Percentiles rank a stretch among this genome's conserved stretches.
phyloP scores from a whole-genome alignment of 1,140 invertebrate genomes.

The Drosophila nigrodunni region DNA sequence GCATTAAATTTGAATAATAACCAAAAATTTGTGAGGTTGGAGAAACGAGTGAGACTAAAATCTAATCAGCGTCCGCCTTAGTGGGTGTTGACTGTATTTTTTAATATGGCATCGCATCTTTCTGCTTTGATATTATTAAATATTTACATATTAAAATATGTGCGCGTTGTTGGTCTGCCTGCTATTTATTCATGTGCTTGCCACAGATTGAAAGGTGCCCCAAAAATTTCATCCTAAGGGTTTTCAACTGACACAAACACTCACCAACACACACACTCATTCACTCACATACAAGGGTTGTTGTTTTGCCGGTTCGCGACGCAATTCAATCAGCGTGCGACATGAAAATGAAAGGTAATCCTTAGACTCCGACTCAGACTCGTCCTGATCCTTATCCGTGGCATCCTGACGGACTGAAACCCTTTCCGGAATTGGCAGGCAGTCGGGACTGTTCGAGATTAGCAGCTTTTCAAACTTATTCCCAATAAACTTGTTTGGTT shows the following conservation, averaged over 20 bases:
- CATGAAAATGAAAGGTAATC: slow-evolving; percentile 75
- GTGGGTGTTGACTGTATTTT: slow-evolving; percentile 45
- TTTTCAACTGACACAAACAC: slow-evolving; percentile 35
- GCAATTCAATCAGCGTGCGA: slow-evolving; percentile 78
- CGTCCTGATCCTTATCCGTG: not conserved
- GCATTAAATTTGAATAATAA: slow-evolving; percentile 61
- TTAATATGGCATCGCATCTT: slow-evolving; percentile 53
- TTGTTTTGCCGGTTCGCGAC: slow-evolving; percentile 30
- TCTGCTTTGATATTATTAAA: slow-evolving; percentile 77
- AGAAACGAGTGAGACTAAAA: slow-evolving; percentile 9
- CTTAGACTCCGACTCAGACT: not conserved
- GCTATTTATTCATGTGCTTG: slow-evolving; percentile 68
- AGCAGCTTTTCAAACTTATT: slow-evolving; percentile 17
- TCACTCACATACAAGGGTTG: slow-evolving; percentile 18
- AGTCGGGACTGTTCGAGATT: slow-evolving; percentile 26
- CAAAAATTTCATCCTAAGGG: slow-evolving; percentile 32
- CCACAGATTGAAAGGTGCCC: slow-evolving; percentile 62
- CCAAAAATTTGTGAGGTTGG: not conserved
- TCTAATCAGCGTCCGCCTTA: slow-evolving; percentile 50
- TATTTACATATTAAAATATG: slow-evolving; percentile 80
- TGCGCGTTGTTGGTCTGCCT: slow-evolving; percentile 34
- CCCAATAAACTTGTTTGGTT: not conserved
- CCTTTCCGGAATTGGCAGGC: not conserved
- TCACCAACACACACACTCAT: not conserved
- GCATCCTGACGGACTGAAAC: slow-evolving; percentile 49